phyloP scores from a whole-genome alignment of 2,113 vertebrate species.

The Pelodiscus sinensis region DNA sequence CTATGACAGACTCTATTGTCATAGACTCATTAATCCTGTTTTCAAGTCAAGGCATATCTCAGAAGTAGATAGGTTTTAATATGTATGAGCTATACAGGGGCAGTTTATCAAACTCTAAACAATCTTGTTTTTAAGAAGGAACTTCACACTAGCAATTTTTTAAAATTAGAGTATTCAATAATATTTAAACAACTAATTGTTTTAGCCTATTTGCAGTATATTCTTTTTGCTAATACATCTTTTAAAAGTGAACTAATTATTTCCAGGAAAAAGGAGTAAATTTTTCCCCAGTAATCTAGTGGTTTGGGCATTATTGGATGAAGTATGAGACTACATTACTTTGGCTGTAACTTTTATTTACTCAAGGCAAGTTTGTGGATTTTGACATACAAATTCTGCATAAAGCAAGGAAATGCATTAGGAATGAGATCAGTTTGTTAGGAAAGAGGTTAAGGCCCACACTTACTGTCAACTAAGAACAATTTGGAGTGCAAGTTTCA shows the following conservation, averaged over 20 bases:
- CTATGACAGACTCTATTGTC: not conserved
- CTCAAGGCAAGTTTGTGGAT: constrained; percentile 9
- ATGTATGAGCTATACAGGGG: not conserved
- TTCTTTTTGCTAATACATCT: not conserved
- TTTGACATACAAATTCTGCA: not conserved
- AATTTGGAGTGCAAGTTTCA: constrained; percentile 21
- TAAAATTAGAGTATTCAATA: not conserved
- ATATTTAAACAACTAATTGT: not conserved
- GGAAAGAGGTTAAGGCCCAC: not conserved
- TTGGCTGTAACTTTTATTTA: not conserved
- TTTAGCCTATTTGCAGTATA: not conserved
- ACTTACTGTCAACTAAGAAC: constrained; percentile 49
- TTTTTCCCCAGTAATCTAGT: not conserved
- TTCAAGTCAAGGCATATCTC: not conserved
- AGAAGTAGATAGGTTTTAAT: not conserved
- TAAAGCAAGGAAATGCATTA: constrained; percentile 38
- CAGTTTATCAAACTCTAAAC: not conserved
- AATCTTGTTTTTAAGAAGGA: not conserved
- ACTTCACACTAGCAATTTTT: not conserved
- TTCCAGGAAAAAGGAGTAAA: not conserved
- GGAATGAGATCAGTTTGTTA: constrained; percentile 32
- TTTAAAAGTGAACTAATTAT: not conserved
- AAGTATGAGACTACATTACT: not conserved
- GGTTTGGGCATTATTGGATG: not conserved
- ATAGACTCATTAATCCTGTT: not conserved